Evolutionary conservation across 2,113 vertebrate species (phyloP).

Genomic region (Phoenicopterus ruber): DNA sequence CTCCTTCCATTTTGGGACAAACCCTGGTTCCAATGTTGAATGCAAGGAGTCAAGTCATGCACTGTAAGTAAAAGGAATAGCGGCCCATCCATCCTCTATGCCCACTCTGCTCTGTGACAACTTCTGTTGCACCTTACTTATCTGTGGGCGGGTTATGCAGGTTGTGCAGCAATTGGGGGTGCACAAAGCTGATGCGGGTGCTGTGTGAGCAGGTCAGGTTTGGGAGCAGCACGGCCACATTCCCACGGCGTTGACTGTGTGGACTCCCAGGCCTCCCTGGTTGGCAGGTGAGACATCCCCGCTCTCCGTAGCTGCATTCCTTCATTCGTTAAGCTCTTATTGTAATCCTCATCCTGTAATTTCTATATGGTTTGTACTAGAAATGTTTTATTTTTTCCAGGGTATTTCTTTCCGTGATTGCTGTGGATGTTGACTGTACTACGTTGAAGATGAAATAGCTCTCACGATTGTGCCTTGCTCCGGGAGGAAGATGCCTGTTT

Average conservation of each 20-base stretch:
- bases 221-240: neutral
- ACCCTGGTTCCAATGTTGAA: neutral
- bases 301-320: neutral
- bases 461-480: neutral
- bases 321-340: neutral
- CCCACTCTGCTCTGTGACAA: neutral
- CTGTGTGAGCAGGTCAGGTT: neutral
- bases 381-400: neutral
- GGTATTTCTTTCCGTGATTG: neutral
- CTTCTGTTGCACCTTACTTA: neutral
- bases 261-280: no score
- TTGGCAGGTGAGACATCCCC: neutral
- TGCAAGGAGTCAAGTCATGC: no score
- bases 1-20: neutral
- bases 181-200: accelerated
- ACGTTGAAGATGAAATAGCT: neutral
- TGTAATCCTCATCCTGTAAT: neutral
- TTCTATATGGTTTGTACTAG: neutral
- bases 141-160: neutral
- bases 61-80: neutral
- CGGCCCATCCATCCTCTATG: accelerated
- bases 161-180: neutral
- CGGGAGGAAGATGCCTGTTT: neutral
- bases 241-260: accelerated
- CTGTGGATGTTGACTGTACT: neutral